A percentile compares a stretch with the other conserved stretches of the same genome.
Evolutionary conservation across 2,113 vertebrate species (phyloP).

Genomic region (Dicentrarchus labrax): DNA sequence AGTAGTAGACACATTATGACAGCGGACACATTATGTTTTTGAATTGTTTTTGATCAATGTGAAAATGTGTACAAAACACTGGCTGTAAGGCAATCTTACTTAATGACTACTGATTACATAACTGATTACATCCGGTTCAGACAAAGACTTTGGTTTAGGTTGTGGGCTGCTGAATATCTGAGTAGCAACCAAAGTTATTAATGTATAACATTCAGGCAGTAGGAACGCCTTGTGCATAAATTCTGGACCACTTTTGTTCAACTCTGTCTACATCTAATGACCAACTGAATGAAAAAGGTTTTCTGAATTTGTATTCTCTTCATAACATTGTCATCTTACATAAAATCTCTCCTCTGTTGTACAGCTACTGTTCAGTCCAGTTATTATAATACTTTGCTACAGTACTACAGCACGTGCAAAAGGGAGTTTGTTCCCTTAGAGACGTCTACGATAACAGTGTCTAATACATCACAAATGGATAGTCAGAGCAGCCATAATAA

Average conservation of each 20-base stretch:
- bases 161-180: background rate
- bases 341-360: background rate
- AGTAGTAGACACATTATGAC: background rate
- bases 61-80: constrained; percentile 25
- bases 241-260: background rate
- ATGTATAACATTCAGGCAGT: background rate
- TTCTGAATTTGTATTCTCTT: no score
- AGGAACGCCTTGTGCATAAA: background rate
- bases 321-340: no score
- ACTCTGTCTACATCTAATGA: background rate
- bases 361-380: background rate
- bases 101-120: background rate
- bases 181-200: background rate
- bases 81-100: background rate
- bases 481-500: constrained; percentile 35
- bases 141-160: constrained; percentile 15
- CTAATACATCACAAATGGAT: constrained; percentile 26
- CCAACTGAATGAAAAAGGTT: background rate
- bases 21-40: background rate
- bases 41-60: background rate
- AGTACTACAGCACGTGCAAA: background rate
- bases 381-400: background rate
- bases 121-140: background rate
- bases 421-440: constrained; percentile 14
- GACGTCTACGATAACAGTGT: constrained; percentile 9